Base-by-base conservation (phyloP, 1,140 invertebrate genomes). In the Planococcus citri region DNA sequence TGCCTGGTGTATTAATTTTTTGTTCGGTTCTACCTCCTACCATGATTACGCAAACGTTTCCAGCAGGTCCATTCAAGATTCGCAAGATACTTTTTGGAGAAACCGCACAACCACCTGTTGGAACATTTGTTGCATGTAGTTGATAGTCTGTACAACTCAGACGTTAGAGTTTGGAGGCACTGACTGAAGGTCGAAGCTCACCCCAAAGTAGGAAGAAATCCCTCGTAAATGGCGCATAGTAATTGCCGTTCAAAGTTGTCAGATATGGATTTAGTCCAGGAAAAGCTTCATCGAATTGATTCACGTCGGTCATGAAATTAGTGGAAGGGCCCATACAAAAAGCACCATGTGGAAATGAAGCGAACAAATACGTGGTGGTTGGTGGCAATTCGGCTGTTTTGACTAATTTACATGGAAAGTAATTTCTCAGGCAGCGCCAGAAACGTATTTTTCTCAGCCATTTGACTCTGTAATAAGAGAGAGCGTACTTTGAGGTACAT, bases 311-410 rank as follows among this genome's bases (percentile, higher is more conserved):
- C 0, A 82, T 86, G 79, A 97, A 94, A 71, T 88, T 85, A 0
- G 82, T 82, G 75, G 92, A 89, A 10, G 85, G 83, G n/a, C 92
- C 91, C 8, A 84, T 83, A 29, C 87, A 87, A 8, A 92, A 80
- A 14, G 96, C 82, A 1, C 95, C 95, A 78, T 98, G 95, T 0
- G 95, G 95, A 79, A 93, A 94, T 68, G 85, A 86, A 1, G 89
- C 89, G 71, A 96, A 85, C 1, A 97, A 81, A 76, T 97, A 97
- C 77, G 94, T 94, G 72, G 81, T 86, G 8, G 83, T 80, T 0
- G 91, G 85, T 75, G 90, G 86, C 41, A 96, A 76, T 8, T 94
- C 91, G 0, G 79, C 82, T 0, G 90, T 91, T 78, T 94, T 94
- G 0, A 91, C 83, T 10, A 97, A 77, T 69, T 85, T 86, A 2